phyloP scores from a whole-genome alignment of 2,113 vertebrate species.

The Theropithecus gelada region DNA sequence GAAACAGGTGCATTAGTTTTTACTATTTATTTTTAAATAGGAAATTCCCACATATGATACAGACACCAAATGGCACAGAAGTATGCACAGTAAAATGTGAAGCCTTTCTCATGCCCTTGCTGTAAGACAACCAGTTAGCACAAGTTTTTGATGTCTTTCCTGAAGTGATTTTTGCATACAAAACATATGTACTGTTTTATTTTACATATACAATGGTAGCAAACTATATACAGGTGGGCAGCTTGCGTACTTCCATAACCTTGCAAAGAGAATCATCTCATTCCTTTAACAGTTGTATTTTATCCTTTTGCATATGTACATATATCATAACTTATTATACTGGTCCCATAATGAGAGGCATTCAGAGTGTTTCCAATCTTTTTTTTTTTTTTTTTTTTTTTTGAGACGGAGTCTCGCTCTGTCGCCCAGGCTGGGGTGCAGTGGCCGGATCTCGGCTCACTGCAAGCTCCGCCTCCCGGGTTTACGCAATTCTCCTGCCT shows the following conservation, averaged over 20 bases:
- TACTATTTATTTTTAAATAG: background rate
- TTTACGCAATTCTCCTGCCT: too few relatives aligned
- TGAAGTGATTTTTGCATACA: background rate
- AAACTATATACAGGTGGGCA: background rate
- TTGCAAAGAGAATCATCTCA: background rate
- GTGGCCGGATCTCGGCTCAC: too few relatives aligned
- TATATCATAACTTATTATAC: background rate
- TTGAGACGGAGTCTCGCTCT: too few relatives aligned
- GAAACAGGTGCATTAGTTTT: background rate
- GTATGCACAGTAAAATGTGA: background rate
- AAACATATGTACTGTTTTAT: background rate
- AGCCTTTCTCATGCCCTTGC: background rate
- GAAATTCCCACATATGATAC: background rate
- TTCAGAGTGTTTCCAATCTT: background rate
- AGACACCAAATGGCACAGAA: background rate
- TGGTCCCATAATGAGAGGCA: background rate
- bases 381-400: background rate
- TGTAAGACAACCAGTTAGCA: background rate
- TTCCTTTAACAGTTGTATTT: background rate
- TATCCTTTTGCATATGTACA: background rate
- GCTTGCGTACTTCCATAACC: background rate
- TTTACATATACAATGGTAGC: background rate
- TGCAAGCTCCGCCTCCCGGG: too few relatives aligned
- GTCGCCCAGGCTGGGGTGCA: too few relatives aligned
- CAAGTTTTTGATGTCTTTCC: background rate